Percentiles rank a stretch among this genome's conserved stretches.
Conservation (phyloP, 2,797 vertebrate genomes). For the Sandelia bainsii region DNA sequence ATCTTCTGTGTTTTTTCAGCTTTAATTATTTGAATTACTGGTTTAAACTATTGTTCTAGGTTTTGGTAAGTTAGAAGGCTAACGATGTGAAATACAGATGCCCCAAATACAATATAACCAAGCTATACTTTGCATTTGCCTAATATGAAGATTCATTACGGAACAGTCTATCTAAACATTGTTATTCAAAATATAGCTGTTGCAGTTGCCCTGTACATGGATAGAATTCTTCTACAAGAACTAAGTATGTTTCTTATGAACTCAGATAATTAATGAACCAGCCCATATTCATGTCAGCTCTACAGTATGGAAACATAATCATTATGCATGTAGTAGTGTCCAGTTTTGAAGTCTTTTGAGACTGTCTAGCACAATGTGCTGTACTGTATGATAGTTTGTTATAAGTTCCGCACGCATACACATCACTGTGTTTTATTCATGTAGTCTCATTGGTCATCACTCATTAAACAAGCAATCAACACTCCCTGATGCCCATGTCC, state of each 20-base stretch:
- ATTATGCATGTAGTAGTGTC: slow-evolving; percentile 38
- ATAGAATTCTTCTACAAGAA: slow-evolving; percentile 29
- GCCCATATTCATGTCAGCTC: slow-evolving; percentile 53
- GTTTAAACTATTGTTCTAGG: neutral
- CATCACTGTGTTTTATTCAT: slow-evolving; percentile 59
- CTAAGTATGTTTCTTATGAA: slow-evolving; percentile 24
- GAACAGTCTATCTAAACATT: slow-evolving; percentile 25
- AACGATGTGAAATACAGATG: slow-evolving; percentile 4
- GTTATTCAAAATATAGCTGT: slow-evolving; percentile 39
- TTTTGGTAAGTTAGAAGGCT: neutral
- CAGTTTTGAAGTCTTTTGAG: slow-evolving; percentile 42
- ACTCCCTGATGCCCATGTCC: slow-evolving; percentile 40
- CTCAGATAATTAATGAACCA: slow-evolving; percentile 53
- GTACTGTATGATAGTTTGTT: slow-evolving; percentile 45
- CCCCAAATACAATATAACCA: neutral
- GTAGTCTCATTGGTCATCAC: slow-evolving; percentile 52
- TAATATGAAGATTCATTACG: slow-evolving; percentile 26
- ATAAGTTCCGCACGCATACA: slow-evolving; percentile 15
- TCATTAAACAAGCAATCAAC: slow-evolving; percentile 57
- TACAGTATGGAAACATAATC: slow-evolving; percentile 56
- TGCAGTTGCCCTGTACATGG: neutral
- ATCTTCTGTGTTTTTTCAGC: neutral
- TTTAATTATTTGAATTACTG: slow-evolving; percentile 5
- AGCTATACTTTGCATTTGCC: slow-evolving; percentile 2
- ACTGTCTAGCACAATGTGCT: slow-evolving; percentile 18